Evolutionary conservation across 2,888 invertebrate species (phyloP).

Genomic region (Ctena decussata): DNA sequence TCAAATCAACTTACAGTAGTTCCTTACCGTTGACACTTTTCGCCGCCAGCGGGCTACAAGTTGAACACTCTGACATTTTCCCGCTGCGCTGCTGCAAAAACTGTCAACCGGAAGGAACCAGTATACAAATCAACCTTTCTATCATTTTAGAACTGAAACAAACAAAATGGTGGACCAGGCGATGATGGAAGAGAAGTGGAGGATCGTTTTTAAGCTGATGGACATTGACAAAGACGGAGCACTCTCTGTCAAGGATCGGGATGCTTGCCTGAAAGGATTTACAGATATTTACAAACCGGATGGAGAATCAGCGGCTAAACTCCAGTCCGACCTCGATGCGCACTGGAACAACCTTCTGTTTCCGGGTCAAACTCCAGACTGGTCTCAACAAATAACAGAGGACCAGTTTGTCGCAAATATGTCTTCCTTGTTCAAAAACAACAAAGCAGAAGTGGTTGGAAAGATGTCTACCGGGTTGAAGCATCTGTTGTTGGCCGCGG

Average conservation of each 20-base stretch:
- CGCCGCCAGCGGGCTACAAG: too few species aligned
- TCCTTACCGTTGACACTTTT: too few species aligned
- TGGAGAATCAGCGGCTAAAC: not conserved
- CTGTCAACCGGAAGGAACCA: too few species aligned
- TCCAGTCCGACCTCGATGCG: slow-evolving; percentile 29
- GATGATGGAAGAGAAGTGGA: slow-evolving; percentile 63
- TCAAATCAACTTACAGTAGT: too few species aligned
- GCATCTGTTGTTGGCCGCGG: slow-evolving; percentile 40
- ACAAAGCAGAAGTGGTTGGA: slow-evolving; percentile 17
- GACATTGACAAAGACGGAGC: slow-evolving; percentile 60
- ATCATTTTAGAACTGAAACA: not conserved
- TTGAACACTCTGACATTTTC: too few species aligned
- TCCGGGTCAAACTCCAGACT: slow-evolving; percentile 39
- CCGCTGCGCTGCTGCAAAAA: too few species aligned
- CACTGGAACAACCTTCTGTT: slow-evolving; percentile 52
- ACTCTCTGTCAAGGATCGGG: slow-evolving; percentile 42
- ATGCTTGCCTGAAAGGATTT: slow-evolving; percentile 44
- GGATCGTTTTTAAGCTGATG: slow-evolving; percentile 55
- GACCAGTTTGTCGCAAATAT: slow-evolving; percentile 48
- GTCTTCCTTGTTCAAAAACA: slow-evolving; percentile 24
- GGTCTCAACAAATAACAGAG: slow-evolving; percentile 37
- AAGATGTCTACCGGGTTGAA: slow-evolving; percentile 35
- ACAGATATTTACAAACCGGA: slow-evolving; percentile 15
- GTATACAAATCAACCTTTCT: too few species aligned
- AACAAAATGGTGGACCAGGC: slow-evolving; percentile 39